phyloP scores from a whole-genome alignment of 2,113 vertebrate species.

The Manacus vitellinus region DNA sequence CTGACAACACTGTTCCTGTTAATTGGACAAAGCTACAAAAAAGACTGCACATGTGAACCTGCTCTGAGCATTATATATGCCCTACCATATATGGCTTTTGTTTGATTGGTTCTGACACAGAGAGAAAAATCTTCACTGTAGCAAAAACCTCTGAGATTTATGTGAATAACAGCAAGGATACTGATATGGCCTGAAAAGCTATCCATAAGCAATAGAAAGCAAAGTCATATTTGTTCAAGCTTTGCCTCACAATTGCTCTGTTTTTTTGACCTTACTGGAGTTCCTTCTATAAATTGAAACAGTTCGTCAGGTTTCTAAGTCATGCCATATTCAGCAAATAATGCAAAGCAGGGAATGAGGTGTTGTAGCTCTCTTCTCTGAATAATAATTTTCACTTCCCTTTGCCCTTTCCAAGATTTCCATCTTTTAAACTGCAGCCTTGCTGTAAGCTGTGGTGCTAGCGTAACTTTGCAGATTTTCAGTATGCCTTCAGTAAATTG shows the following conservation, averaged over 20 bases:
- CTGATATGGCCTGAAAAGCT: background rate
- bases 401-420: background rate
- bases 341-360: background rate
- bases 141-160: background rate
- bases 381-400: background rate
- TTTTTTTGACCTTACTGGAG: background rate
- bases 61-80: background rate
- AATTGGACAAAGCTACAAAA: background rate
- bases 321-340: background rate
- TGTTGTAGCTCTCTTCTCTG: background rate
- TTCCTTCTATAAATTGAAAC: background rate
- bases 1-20: background rate
- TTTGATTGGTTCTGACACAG: background rate
- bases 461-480: background rate
- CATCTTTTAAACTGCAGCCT: background rate
- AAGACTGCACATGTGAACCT: background rate
- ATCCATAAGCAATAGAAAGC: constrained; percentile 2
- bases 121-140: background rate
- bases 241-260: background rate
- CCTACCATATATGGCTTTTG: background rate
- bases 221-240: constrained; percentile 31
- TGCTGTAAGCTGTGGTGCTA: background rate
- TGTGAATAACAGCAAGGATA: background rate
- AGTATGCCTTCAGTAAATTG: background rate
- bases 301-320: background rate